Evolutionary conservation across 2,797 vertebrate species (phyloP).

Genomic region (Neoniphon sammara): DNA sequence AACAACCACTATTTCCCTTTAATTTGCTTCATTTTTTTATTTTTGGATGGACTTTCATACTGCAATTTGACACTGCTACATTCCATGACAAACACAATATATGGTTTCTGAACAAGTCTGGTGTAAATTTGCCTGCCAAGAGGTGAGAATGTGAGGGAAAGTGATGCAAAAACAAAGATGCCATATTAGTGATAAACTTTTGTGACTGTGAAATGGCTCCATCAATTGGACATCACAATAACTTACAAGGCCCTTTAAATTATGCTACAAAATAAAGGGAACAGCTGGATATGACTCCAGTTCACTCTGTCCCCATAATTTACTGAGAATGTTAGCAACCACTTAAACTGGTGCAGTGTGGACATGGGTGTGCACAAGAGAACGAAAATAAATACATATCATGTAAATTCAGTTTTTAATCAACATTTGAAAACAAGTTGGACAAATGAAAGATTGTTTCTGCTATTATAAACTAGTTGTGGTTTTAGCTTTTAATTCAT

Average conservation of each 20-base stretch:
- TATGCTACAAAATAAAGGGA: constrained; percentile 30
- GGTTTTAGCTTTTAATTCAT: constrained; percentile 68
- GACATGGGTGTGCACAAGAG: background rate
- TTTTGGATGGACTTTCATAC: background rate
- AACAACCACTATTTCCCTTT: background rate
- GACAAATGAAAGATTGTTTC: constrained; percentile 74
- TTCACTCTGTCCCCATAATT: constrained; percentile 39
- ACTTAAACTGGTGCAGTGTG: background rate
- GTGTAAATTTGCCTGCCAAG: background rate
- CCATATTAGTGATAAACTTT: background rate
- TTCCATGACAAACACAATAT: background rate
- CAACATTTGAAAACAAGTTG: constrained; percentile 76
- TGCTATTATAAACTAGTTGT: constrained; percentile 70
- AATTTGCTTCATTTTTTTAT: background rate
- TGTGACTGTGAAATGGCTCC: constrained; percentile 50
- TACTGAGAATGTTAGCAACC: constrained; percentile 22
- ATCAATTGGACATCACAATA: constrained; percentile 32
- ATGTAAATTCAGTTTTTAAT: constrained; percentile 80
- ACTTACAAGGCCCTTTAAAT: constrained; percentile 44
- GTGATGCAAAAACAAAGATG: background rate
- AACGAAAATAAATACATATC: constrained; percentile 31
- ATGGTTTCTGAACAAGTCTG: background rate
- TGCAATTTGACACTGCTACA: background rate
- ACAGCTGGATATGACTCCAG: background rate
- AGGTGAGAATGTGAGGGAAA: background rate